Percentiles rank a stretch among this genome's conserved stretches.
phyloP scores from a whole-genome alignment of 2,113 vertebrate species.

The Casuarius casuarius region DNA sequence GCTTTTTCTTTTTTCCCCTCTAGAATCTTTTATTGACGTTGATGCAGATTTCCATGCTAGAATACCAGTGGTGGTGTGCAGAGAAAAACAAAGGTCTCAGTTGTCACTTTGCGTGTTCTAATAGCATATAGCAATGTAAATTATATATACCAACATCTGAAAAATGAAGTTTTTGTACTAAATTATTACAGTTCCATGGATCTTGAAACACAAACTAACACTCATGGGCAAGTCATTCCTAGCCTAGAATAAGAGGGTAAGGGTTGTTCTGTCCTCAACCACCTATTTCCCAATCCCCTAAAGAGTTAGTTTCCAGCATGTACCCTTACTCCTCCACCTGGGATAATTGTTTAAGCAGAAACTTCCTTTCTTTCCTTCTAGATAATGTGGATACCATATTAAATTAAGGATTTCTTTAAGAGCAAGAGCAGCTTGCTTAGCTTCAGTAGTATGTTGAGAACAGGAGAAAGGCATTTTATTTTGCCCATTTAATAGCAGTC shows the following conservation, averaged over 20 bases:
- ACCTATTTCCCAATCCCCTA: conserved; percentile 29
- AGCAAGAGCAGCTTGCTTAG: background rate
- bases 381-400: background rate
- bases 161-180: conserved; percentile 60
- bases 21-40: conserved; percentile 88
- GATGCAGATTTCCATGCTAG: conserved; percentile 94
- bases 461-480: conserved; percentile 1
- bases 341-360: conserved; percentile 40
- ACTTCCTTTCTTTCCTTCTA: background rate
- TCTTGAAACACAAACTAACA: conserved; percentile 65
- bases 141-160: conserved; percentile 28
- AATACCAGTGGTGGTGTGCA: conserved; percentile 92
- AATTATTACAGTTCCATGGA: conserved; percentile 67
- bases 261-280: conserved; percentile 64
- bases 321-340: conserved; percentile 46
- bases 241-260: conserved; percentile 66
- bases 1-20: conserved; percentile 8
- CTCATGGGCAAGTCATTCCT: conserved; percentile 65
- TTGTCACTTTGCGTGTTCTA: conserved; percentile 71
- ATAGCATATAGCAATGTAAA: conserved; percentile 61
- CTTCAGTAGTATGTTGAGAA: background rate
- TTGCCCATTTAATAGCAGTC: conserved; percentile 38
- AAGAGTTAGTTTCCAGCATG: conserved; percentile 52
- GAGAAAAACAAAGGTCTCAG: conserved; percentile 88
- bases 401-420: background rate